Evolutionary conservation across 2,888 invertebrate species (phyloP), one percentile per base, ranked within the genome.

Genomic region (Stenodera caucasica): DNA sequence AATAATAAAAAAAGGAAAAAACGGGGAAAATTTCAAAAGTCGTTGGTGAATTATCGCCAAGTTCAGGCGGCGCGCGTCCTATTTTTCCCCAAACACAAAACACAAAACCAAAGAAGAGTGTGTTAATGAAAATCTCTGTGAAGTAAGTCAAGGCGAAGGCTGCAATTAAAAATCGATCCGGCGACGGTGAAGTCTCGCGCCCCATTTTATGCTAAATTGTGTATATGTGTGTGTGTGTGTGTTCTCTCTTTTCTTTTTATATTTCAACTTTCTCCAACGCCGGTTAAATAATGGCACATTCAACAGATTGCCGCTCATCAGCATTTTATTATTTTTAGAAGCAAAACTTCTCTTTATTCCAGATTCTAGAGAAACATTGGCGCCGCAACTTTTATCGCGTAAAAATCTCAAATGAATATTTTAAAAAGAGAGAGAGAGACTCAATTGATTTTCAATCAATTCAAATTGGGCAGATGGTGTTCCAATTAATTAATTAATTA

Each of bases 121-220:
- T 69, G 78, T 79, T 80, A 80, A 80, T 80, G 80, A 80, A 80
- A 80, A 78, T 79, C 78, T 75, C 78, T 75, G 74, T 75, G 74
- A 78, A 81, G 78, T 80, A 77, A 80, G 81, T 80, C 81, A 81
- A 81, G 81, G 81, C 81, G 78, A 81, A 81, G 81, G 80, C 77
- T 81, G 81, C 81, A 81, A 81, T 81, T 81, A 81, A 81, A 81
- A 81, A 81, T 81, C 81, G 81, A 81, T 81, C 80, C 75, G 53
- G 8, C 35, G 26, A 5, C 26, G n/a, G n/a, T n/a, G 29, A 33
- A 67, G 67, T 65, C 64, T 67, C 58, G 60, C 63, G 64, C 61
- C 63, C 59, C 26, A 5, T 26, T 26, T 55, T 72, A 65, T 67
- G n/a, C n/a, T n/a, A n/a, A n/a, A n/a, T n/a, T n/a, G n/a, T n/a